A percentile compares a stretch with the other conserved stretches of the same genome.
phyloP scores from a whole-genome alignment of 2,113 vertebrate genomes.

The Columba livia region DNA sequence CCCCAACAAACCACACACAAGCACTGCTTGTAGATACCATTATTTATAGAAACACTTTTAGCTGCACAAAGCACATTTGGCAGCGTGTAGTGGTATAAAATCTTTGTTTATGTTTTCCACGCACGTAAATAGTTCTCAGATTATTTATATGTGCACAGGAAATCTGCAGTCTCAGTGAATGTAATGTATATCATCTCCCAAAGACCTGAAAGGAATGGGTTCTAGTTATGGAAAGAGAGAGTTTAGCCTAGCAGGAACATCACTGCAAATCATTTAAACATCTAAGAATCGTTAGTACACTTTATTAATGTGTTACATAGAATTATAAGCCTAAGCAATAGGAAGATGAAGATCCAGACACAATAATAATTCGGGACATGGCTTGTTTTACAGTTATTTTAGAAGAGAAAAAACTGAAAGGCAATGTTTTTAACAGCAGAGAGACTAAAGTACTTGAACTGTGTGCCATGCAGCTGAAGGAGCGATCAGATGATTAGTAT shows the following conservation, averaged over 20 bases:
- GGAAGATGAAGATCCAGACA: slow-evolving; percentile 22
- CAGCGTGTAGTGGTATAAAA: not conserved
- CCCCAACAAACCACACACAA: not conserved
- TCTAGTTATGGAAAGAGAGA: not conserved
- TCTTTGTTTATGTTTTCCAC: not conserved
- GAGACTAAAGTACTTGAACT: not conserved
- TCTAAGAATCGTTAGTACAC: not conserved
- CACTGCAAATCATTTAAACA: not conserved
- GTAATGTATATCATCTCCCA: not conserved
- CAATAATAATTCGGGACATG: not conserved
- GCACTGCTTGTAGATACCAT: not conserved
- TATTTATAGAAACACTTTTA: not conserved
- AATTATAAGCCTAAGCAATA: not conserved
- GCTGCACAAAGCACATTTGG: not conserved
- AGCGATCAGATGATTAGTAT: not conserved
- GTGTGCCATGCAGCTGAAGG: not conserved
- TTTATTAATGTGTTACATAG: slow-evolving; percentile 9
- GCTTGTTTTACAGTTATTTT: not conserved
- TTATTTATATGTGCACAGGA: slow-evolving; percentile 20
- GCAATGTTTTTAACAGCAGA: not conserved
- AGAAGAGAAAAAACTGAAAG: not conserved
- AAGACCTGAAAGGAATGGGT: not conserved
- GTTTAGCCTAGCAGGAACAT: not conserved
- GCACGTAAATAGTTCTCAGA: not conserved
- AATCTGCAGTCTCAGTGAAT: not conserved